Evolutionary conservation across 2,113 vertebrate species (phyloP).

Genomic region (Sander lucioperca): DNA sequence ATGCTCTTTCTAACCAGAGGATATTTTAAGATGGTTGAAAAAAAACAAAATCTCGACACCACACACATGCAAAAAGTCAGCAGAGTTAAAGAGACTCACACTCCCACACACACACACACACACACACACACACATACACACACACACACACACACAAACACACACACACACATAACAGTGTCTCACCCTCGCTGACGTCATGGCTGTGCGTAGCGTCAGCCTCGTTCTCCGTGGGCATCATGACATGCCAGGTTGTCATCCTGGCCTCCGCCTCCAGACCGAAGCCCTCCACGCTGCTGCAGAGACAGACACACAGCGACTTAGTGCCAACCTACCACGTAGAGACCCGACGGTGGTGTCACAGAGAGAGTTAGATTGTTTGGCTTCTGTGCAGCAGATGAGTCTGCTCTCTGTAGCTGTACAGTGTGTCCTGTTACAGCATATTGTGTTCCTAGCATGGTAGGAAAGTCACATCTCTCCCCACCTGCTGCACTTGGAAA

Average conservation of each 20-base stretch:
- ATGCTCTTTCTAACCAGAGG: too few species aligned
- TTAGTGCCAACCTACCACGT: not conserved
- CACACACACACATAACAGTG: not conserved
- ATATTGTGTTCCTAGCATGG: conserved; percentile 15
- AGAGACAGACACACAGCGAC: conserved; percentile 30
- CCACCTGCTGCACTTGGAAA: conserved; percentile 32
- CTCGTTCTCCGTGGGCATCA: conserved; percentile 94
- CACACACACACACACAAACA: not conserved
- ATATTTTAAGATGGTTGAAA: not conserved
- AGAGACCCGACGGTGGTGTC: not conserved
- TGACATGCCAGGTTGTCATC: conserved; percentile 99
- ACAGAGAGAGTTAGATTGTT: not conserved
- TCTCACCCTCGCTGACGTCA: conserved; percentile 94
- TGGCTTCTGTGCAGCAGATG: not conserved
- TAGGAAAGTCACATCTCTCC: conserved; percentile 12
- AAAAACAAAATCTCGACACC: not conserved
- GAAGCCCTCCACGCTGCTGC: conserved; percentile 94
- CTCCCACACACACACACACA: not conserved
- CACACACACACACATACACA: not conserved
- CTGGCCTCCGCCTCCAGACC: conserved; percentile 97
- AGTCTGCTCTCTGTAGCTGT: conserved; percentile 1
- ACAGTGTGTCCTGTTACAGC: conserved; percentile 3
- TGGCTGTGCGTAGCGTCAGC: conserved; percentile 90
- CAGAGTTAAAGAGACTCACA: not conserved
- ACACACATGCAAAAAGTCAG: not conserved